phyloP scores from a whole-genome alignment of 2,113 vertebrate species.

The Hemicordylus capensis region DNA sequence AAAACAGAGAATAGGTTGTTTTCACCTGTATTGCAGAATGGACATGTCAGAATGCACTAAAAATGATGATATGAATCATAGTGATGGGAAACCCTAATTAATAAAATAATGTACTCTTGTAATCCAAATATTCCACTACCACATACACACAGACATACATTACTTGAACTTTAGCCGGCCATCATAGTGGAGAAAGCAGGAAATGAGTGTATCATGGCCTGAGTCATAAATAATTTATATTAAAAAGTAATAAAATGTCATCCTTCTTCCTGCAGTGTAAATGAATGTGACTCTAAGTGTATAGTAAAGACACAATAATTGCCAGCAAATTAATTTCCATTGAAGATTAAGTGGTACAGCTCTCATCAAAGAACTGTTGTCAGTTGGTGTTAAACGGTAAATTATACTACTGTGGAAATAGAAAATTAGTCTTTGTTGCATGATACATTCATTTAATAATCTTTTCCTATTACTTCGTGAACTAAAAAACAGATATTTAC shows the following conservation, averaged over 20 bases:
- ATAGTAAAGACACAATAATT: conserved; percentile 63
- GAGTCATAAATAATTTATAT: conserved; percentile 76
- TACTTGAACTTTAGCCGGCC: conserved; percentile 53
- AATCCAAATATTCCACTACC: not conserved
- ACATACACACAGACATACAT: conserved; percentile 2
- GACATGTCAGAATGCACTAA: not conserved
- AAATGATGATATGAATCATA: not conserved
- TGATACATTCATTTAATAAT: not conserved
- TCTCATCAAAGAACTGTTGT: conserved; percentile 39
- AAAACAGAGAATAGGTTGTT: not conserved
- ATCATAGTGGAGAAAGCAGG: conserved; percentile 57
- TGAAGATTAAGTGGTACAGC: conserved; percentile 50
- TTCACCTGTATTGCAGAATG: not conserved
- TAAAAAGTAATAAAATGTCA: conserved; percentile 55
- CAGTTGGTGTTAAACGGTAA: not conserved
- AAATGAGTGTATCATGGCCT: conserved; percentile 60
- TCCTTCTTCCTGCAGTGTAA: conserved; percentile 69
- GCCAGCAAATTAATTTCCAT: conserved; percentile 69
- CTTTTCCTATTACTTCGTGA: not conserved
- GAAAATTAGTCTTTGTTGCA: not conserved
- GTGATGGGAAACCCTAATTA: conserved; percentile 39
- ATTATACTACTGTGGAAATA: not conserved
- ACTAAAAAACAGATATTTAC: not conserved
- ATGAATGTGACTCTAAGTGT: conserved; percentile 67
- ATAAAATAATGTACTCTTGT: not conserved